Base-by-base conservation (phyloP, 1,140 invertebrate genomes). In the Zaprionus gabonicus region DNA sequence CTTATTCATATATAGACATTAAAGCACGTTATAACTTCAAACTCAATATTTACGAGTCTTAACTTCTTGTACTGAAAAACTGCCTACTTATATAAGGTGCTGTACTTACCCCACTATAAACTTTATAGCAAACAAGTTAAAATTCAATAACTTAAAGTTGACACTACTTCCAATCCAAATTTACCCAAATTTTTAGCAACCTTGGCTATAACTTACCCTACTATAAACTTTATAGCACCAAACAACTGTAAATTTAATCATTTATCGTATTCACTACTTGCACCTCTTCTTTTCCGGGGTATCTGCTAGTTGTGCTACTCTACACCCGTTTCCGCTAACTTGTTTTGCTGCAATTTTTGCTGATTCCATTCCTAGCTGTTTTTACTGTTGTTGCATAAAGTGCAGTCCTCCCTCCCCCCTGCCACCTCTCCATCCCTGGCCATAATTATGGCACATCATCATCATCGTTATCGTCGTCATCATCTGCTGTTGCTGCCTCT, bases 321-420 rank as follows among this genome's bases (percentile, higher is more conserved):
- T 20, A 1, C 3, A 15, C 2, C 1, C 3, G 9, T 2, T n/a
- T 17, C 41, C 27, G 25, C 31, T 28, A 55, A 71, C 9, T 55
- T 60, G 76, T 80, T 72, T 34, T 66, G 60, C 71, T 80, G 65
- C 55, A 63, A 77, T 77, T 68, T 60, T 62, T 67, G 68, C 71
- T 87, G 83, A 87, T 87, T 88, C 84, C 83, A 81, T 84, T 88
- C 67, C 41, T 68, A 58, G 62, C 69, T 68, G 60, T 76, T 67
- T 58, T 23, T 74, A 67, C 53, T 57, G 73, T 46, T 49, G 68
- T 73, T 73, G 80, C 80, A 78, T 75, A 81, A 84, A 78, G 71
- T 91, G 81, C 78, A 83, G 78, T 81, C 66, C 71, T 71, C 4
- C 71, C 67, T 1, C 1, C 15, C 6, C 41, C 7, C 20, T 23